These are phyloP conservation scores for Parazoanthus swiftii DNA, from an alignment of 92 coral and sea anemone genomes.

Conservation along the genomic window DNA sequence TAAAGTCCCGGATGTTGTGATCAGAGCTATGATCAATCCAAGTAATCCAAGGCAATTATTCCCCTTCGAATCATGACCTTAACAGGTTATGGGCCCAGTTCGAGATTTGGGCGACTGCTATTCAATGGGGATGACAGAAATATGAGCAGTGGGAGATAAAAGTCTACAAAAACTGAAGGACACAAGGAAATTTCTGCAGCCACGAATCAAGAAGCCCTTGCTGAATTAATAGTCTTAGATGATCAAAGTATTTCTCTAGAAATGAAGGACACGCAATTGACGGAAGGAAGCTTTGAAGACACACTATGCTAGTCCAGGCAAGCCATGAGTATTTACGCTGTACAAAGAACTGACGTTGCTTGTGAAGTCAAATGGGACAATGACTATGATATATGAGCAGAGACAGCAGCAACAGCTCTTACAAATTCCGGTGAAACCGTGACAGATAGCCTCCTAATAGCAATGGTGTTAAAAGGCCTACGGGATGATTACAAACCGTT, in stretches of 20 bases:
- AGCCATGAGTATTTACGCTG: constrained; percentile 44
- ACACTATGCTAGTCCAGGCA: constrained; percentile 33
- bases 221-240: constrained; percentile 45
- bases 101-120: constrained; percentile 40
- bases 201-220: constrained; percentile 48
- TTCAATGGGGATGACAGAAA: constrained; percentile 60
- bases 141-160: constrained; percentile 54
- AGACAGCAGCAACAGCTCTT: constrained; percentile 52
- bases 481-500: constrained; percentile 52
- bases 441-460: constrained; percentile 50
- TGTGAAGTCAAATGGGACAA: constrained; percentile 31
- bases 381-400: constrained; percentile 53
- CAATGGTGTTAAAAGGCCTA: constrained; percentile 53
- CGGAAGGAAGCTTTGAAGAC: constrained; percentile 30
- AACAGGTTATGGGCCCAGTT: constrained; percentile 81
- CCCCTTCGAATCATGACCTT: constrained; percentile 29
- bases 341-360: constrained; percentile 51
- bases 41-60: too few relatives aligned
- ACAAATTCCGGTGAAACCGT: constrained; percentile 47
- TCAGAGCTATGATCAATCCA: too few relatives aligned
- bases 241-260: constrained; percentile 42
- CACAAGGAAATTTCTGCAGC: constrained; percentile 1
- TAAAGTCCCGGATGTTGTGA: too few relatives aligned
- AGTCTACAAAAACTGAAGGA: constrained; percentile 39
- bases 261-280: constrained; percentile 50